Percentiles rank a stretch among this genome's conserved stretches.
phyloP scores from a whole-genome alignment of 2,113 vertebrate species.

The Tauraco erythrolophus region DNA sequence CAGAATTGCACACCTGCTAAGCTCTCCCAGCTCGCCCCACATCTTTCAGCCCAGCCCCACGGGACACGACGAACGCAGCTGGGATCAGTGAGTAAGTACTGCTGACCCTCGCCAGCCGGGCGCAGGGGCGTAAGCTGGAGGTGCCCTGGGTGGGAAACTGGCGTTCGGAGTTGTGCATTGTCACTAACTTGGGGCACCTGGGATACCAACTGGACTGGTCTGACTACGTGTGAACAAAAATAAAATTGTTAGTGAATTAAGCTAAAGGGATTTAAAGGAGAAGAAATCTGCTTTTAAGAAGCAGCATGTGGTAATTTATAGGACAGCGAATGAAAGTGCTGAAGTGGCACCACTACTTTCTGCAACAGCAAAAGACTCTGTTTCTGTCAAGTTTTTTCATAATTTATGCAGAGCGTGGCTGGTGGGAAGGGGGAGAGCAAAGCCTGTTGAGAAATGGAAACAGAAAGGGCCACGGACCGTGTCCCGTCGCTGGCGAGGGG shows the following conservation, averaged over 20 bases:
- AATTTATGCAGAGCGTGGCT: not conserved
- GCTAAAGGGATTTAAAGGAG: not conserved
- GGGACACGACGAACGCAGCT: not conserved
- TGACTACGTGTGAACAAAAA: rapidly evolving
- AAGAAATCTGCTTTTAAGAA: not conserved
- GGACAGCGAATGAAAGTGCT: not conserved
- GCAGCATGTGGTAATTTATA: not conserved
- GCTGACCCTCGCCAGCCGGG: not conserved
- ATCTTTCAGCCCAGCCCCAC: too few species aligned
- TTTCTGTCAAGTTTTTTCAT: not conserved
- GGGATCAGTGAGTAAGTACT: not conserved
- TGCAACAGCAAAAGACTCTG: not conserved
- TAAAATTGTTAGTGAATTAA: not conserved
- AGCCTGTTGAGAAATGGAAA: not conserved
- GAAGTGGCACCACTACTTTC: not conserved
- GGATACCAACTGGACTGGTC: not conserved
- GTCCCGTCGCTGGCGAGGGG: too few species aligned
- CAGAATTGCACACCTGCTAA: not conserved
- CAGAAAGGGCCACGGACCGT: too few species aligned
- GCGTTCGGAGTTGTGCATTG: not conserved
- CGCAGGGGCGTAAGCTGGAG: not conserved
- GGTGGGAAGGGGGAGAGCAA: not conserved
- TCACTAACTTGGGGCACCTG: not conserved
- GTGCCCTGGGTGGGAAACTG: not conserved
- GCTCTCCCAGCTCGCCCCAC: not conserved